Evolutionary conservation across 92 coral and sea anemone genomes (phyloP), one percentile per base, ranked within the genome.

Genomic region (Anthopleura xanthogrammica): DNA sequence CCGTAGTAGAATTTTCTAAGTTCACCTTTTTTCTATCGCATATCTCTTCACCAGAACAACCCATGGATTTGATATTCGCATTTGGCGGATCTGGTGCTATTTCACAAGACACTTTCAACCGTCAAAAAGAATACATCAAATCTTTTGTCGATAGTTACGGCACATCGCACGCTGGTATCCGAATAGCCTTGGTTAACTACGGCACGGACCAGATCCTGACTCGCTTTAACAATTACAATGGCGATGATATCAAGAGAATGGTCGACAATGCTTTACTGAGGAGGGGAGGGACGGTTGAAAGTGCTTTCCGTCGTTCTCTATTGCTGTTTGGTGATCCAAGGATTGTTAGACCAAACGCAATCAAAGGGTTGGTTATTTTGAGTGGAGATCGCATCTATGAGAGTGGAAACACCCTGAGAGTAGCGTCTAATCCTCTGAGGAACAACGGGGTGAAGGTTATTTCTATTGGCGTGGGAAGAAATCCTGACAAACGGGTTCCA

Each of bases 111-210:
- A 92, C 94, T 17, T 94, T 94, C 89, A 89, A 85, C 80, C 93
- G 85, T 24, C 97, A 97, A 79, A 97, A 92, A 73, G 92, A 86
- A 79, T 94, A 94, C 78, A 90, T 97, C 88, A 89, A 97, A 76
- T 83, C 90, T 17, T 94, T 97, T 82, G 77, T 97, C 60, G 97
- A 97, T 73, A 85, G 88, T 7, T 91, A 91, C 76, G 91, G 95
- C 8, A 86, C 94, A 7, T 86, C 97, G 2, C 84, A 86, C 29
- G 90, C 95, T 62, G 96, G 98, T 19, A 77, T 91, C 39, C 95
- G 92, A 20, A 87, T 92, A 41, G 89, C 91, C 11, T 79, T 97
- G 78, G 89, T 97, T 64, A 90, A 94, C 72, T 97, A 97, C 78
- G 95, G 97, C 36, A 48, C 84, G 3, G 84, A 82, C 11, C 78